A percentile compares a stretch with the other conserved stretches of the same genome.
Conservation (phyloP, 2,888 invertebrate species). For the Lithophane semibrunnea region DNA sequence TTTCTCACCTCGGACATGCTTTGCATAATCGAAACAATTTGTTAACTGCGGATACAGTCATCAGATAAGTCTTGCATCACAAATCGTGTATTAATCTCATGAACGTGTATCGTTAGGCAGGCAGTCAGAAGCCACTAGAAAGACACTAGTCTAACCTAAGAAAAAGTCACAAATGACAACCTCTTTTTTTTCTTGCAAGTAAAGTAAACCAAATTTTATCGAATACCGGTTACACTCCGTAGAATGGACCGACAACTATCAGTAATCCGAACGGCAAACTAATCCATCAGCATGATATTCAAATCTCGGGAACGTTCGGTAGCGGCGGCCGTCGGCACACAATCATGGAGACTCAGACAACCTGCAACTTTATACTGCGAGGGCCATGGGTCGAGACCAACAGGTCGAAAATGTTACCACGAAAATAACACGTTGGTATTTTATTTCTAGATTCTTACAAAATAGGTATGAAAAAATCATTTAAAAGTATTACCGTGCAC, state of each 20-base stretch:
- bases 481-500: background rate
- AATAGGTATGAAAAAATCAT: background rate
- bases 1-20: background rate
- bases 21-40: background rate
- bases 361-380: constrained; percentile 55
- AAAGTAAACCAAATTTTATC: constrained; percentile 45
- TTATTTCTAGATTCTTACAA: background rate
- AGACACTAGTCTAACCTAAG: background rate
- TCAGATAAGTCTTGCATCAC: background rate
- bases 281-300: constrained; percentile 67
- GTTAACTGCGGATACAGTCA: background rate
- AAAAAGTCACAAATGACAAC: background rate
- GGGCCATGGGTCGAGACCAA: constrained; percentile 41
- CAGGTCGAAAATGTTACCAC: constrained; percentile 26
- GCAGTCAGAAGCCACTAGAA: background rate
- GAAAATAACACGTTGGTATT: background rate
- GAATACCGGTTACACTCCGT: constrained; percentile 15
- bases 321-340: constrained; percentile 43
- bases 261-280: constrained; percentile 61
- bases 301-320: constrained; percentile 45
- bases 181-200: background rate
- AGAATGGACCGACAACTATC: constrained; percentile 44
- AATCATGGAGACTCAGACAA: constrained; percentile 41
- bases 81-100: background rate
- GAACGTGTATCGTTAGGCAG: background rate